phyloP scores from a whole-genome alignment of 2,888 invertebrate species.

The Mesochorus sp. region DNA sequence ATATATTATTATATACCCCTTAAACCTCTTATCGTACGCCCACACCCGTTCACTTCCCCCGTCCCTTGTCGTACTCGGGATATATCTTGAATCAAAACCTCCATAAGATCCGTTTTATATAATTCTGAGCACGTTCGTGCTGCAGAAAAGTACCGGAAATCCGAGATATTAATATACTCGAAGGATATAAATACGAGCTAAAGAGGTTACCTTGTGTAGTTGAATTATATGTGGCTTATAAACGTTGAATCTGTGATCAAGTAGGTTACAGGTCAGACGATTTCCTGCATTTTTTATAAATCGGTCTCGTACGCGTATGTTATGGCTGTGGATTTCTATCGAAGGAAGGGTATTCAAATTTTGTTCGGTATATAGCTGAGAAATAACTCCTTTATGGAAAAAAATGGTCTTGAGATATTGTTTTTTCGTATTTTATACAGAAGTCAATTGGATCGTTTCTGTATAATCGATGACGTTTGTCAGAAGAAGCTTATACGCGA shows the following conservation, averaged over 20 bases:
- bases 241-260: neutral
- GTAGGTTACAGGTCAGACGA: neutral
- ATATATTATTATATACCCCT: neutral
- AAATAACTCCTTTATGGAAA: too few species aligned
- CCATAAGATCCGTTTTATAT: constrained; percentile 9
- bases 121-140: constrained; percentile 16
- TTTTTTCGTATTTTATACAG: too few species aligned
- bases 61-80: neutral
- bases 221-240: neutral
- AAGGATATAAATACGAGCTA: constrained; percentile 18
- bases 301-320: neutral
- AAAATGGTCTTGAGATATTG: too few species aligned
- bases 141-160: constrained; percentile 13
- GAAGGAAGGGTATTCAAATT: too few species aligned
- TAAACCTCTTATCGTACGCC: neutral
- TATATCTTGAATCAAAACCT: constrained; percentile 25
- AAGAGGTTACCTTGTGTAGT: neutral
- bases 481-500: too few species aligned
- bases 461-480: too few species aligned
- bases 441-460: too few species aligned
- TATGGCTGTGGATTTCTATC: neutral
- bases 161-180: constrained; percentile 41
- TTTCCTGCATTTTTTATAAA: neutral
- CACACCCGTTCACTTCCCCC: neutral
- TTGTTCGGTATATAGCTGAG: too few species aligned